Base-by-base conservation (phyloP, 2,113 vertebrate genomes). In the Rana temporaria region DNA sequence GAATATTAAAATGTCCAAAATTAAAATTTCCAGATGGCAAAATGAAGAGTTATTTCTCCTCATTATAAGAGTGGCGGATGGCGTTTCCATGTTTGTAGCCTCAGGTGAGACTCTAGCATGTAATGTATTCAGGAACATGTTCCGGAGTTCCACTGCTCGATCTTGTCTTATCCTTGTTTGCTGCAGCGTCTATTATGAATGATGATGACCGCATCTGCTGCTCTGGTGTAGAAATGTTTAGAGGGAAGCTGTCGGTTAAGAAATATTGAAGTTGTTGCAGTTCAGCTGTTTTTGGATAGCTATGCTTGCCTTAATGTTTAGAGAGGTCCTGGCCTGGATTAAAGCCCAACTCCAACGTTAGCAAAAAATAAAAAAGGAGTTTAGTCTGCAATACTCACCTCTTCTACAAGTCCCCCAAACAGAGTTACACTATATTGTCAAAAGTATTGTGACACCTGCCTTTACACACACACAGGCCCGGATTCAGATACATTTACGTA, bases 81-180 rank as follows among this genome's bases (percentile, higher is more conserved):
- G 42, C 42, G 42, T 62, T 67, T 63, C 17, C 38, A 52, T 71
- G 57, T 52, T 53, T 26, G 20, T 42, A 53, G 56, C 78, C 78
- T 63, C 57, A 52, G 59, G 69, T 81, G 60, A 64, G 24, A 56
- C 22, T 20, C 32, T 56, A 19, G 18, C 42, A 34, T 73, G 14
- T 81, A 81, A 81, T 72, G 38, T 72, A 72, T 72, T 72, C 68
- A 72, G 56, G 60, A 63, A 74, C 79, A 65, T 57, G 70, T 52
- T 32, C 53, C 34, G 26, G 34, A 22, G 26, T 71, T 82, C 79
- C 30, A 34, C 48, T 22, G 34, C 70, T 82, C 59, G 42, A 82
- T 66, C 62, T 48, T 65, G 69, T 72, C 38, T 73, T 71, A 56
- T 81, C 67, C 78, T 56, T 69, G 53, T 70, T 69, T 59, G 30